Conservation (phyloP, 2,113 vertebrate species). For the Rhodinocichla rosea region DNA sequence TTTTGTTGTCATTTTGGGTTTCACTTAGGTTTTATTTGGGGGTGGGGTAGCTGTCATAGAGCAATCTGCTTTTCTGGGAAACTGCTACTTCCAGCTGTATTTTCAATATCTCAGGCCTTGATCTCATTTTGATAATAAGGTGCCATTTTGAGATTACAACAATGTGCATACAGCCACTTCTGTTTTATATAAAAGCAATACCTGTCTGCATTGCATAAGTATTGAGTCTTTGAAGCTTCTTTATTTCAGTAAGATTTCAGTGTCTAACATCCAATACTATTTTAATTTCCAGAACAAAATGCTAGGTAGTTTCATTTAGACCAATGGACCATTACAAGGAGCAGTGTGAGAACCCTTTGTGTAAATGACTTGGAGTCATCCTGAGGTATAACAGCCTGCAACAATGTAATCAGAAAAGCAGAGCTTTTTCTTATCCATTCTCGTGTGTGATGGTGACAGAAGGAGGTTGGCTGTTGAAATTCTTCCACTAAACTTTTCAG, state of each 20-base stretch:
- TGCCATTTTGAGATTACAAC: neutral
- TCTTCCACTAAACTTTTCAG: neutral
- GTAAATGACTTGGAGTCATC: neutral
- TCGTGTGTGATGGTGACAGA: neutral
- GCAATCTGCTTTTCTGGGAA: neutral
- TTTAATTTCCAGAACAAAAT: neutral
- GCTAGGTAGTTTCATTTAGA: neutral
- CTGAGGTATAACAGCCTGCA: neutral
- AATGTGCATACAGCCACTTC: neutral
- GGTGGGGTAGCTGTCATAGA: neutral
- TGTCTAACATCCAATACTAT: neutral
- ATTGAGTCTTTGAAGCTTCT: neutral
- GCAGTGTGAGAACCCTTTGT: neutral
- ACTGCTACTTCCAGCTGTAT: neutral
- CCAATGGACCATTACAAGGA: rapidly evolving
- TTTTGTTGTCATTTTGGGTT: neutral
- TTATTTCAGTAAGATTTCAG: neutral
- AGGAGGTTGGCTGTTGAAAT: neutral
- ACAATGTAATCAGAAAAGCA: neutral
- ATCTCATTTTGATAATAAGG: neutral
- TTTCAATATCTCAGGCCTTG: neutral
- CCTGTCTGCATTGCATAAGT: neutral
- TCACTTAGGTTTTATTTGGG: neutral
- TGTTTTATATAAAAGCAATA: neutral
- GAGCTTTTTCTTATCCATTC: neutral